Conservation (phyloP, 2,797 vertebrate species). For the Erethizon dorsatum region DNA sequence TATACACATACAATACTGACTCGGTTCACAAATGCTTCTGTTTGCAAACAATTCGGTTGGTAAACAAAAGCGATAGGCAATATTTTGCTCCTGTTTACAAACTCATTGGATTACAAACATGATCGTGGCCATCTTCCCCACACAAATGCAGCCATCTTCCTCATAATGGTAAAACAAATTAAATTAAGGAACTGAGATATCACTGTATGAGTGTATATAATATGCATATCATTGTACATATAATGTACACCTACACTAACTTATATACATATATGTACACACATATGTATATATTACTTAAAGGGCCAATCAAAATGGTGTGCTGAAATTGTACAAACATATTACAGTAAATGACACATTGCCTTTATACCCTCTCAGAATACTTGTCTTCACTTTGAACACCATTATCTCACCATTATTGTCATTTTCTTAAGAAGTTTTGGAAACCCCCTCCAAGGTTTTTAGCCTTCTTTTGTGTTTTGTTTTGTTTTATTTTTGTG, state of each 20-base stretch:
- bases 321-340: background rate
- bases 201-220: background rate
- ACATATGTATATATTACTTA: background rate
- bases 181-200: background rate
- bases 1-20: background rate
- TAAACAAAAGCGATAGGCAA: background rate
- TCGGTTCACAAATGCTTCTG: background rate
- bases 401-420: background rate
- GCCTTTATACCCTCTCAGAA: background rate
- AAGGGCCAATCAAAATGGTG: background rate
- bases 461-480: background rate
- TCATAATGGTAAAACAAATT: background rate
- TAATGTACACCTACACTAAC: no score
- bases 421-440: background rate
- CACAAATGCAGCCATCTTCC: background rate
- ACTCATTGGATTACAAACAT: background rate
- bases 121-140: background rate
- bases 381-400: background rate
- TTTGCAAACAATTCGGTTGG: background rate
- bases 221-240: background rate
- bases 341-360: background rate
- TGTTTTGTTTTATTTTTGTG: background rate
- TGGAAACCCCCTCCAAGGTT: background rate
- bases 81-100: background rate
- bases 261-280: background rate